phyloP scores from a whole-genome alignment of 2,797 vertebrate genomes.

The Sebastes iracundus region DNA sequence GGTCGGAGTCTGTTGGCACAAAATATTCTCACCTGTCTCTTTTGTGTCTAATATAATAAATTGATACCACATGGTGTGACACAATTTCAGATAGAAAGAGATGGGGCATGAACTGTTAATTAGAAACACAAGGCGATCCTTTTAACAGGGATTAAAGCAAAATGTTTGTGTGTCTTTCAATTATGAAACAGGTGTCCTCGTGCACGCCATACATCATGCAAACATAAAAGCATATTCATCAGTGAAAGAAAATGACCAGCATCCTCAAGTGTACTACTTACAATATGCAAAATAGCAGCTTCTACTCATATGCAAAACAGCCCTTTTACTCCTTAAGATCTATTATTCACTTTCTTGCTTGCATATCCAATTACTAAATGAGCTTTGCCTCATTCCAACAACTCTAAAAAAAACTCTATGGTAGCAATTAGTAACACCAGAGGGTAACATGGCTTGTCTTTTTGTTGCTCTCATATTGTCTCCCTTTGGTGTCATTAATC shows the following conservation, averaged over 20 bases:
- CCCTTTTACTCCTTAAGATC: slow-evolving; percentile 74
- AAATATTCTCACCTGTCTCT: slow-evolving; percentile 5
- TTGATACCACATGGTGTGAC: background rate
- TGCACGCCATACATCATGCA: slow-evolving; percentile 60
- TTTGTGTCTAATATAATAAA: slow-evolving; percentile 14
- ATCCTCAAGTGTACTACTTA: slow-evolving; percentile 60
- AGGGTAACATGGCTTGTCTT: slow-evolving; percentile 68
- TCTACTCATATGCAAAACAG: slow-evolving; percentile 76
- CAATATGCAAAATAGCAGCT: slow-evolving; percentile 73
- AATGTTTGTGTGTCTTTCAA: slow-evolving; percentile 51
- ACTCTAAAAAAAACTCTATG: slow-evolving; percentile 56
- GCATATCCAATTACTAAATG: slow-evolving; percentile 80
- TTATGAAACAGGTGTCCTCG: slow-evolving; percentile 61
- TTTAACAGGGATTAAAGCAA: slow-evolving; percentile 57
- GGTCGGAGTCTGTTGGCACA: background rate
- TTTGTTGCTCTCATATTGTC: slow-evolving; percentile 62
- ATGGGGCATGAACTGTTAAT: slow-evolving; percentile 32
- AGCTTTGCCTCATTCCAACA: slow-evolving; percentile 72
- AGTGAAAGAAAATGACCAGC: slow-evolving; percentile 72
- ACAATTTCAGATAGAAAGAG: slow-evolving; percentile 13
- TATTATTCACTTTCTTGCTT: slow-evolving; percentile 79
- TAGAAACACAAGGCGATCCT: slow-evolving; percentile 45
- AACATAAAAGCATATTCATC: slow-evolving; percentile 72
- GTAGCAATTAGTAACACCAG: slow-evolving; percentile 78
- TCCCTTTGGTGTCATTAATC: slow-evolving; percentile 66